These are phyloP conservation scores for Leucophenga varia DNA, from an alignment of 1,140 invertebrate species.

Conservation along the genomic window DNA sequence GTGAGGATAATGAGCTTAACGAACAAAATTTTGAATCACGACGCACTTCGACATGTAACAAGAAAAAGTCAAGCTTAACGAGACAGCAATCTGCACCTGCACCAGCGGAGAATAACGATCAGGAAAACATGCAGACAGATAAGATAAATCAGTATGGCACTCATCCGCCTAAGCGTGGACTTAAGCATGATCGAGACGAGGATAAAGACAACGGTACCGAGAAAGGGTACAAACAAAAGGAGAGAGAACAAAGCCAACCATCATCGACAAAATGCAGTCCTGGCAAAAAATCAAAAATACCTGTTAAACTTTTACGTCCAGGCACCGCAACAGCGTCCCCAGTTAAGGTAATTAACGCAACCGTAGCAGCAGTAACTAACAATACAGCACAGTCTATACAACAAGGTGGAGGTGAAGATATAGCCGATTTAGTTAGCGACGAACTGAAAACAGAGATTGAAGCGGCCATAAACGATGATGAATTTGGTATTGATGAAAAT, in stretches of 20 bases:
- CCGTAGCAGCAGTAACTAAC: constrained; percentile 9
- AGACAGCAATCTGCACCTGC: constrained; percentile 51
- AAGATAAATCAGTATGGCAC: constrained; percentile 37
- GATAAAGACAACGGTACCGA: constrained; percentile 47
- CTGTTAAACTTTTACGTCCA: constrained; percentile 42
- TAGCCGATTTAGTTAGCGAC: constrained; percentile 41
- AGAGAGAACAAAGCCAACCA: constrained; percentile 17
- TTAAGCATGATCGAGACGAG: constrained; percentile 27
- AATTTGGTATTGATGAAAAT: constrained; percentile 9
- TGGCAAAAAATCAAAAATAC: constrained; percentile 53
- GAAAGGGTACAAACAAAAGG: constrained; percentile 26
- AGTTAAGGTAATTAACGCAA: constrained; percentile 27
- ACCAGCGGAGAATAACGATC: constrained; percentile 9
- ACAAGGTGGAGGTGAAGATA: constrained; percentile 50
- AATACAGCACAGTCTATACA: constrained; percentile 37
- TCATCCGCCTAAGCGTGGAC: constrained; percentile 41
- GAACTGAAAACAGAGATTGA: constrained; percentile 46
- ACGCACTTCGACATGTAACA: constrained; percentile 41
- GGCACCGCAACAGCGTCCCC: constrained; percentile 38
- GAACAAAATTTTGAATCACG: constrained; percentile 32
- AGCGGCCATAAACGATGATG: constrained; percentile 44
- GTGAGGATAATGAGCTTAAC: constrained; percentile 30
- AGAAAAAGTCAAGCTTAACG: constrained; percentile 29
- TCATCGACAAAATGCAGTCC: constrained; percentile 39
- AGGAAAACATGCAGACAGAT: constrained; percentile 18